Percentiles rank a stretch among this genome's conserved stretches.
phyloP scores from a whole-genome alignment of 1,140 invertebrate species.

The Drosophila asahinai region DNA sequence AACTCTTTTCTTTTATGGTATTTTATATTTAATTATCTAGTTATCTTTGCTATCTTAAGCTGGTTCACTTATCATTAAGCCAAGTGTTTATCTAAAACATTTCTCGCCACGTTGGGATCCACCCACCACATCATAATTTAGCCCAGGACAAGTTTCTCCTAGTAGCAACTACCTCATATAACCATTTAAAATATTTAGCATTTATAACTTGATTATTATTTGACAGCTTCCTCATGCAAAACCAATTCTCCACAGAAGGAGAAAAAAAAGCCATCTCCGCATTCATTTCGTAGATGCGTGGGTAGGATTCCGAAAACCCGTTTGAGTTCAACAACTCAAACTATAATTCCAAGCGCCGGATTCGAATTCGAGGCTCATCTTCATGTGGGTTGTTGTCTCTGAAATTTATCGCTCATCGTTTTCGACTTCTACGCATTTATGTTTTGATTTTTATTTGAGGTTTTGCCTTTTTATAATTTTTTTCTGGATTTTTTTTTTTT shows the following conservation, averaged over 20 bases:
- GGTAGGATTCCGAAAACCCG: conserved; percentile 24
- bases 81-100: not conserved
- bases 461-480: conserved; percentile 26
- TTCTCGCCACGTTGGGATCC: not conserved
- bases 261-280: conserved; percentile 18
- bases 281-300: conserved; percentile 35
- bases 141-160: not conserved
- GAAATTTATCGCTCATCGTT: conserved; percentile 70
- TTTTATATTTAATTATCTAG: too few relatives aligned
- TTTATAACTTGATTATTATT: conserved; percentile 45
- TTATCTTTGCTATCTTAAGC: too few relatives aligned
- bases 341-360: conserved; percentile 34
- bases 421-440: conserved; percentile 67
- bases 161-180: conserved; percentile 13
- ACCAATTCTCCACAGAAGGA: conserved; percentile 10
- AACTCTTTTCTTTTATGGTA: too few relatives aligned
- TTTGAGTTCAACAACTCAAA: conserved; percentile 26
- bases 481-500: conserved; percentile 12
- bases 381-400: conserved; percentile 69
- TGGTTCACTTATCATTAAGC: not conserved
- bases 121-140: conserved; percentile 1
- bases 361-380: conserved; percentile 26
- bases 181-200: conserved; percentile 22
- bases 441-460: conserved; percentile 35
- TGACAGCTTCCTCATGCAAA: conserved; percentile 44